These are phyloP conservation scores for Saccopteryx leptura DNA, from an alignment of 2,113 vertebrate species.

Conservation along the genomic window DNA sequence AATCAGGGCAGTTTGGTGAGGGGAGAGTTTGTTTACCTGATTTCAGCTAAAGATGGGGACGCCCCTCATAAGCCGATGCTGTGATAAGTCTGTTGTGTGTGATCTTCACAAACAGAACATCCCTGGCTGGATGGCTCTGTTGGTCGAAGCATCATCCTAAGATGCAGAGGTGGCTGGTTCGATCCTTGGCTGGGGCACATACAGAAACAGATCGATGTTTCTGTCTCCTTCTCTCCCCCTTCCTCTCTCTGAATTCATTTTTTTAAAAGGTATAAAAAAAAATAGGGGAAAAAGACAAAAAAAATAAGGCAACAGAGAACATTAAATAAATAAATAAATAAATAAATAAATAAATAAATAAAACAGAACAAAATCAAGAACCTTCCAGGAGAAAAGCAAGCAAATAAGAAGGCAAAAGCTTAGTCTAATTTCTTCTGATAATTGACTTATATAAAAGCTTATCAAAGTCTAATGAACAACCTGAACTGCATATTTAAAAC, in stretches of 20 bases:
- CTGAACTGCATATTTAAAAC: neutral
- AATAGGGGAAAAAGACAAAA: no score
- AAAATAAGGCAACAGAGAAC: no score
- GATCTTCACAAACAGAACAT: conserved; percentile 56
- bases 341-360: no score
- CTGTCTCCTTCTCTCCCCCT: no score
- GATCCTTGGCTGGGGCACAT: no score
- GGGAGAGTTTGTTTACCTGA: conserved; percentile 65
- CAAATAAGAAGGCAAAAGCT: neutral
- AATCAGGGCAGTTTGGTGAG: conserved; percentile 9
- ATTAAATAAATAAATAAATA: no score
- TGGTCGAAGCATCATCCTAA: no score
- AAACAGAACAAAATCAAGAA: conserved; percentile 42
- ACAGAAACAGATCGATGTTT: no score
- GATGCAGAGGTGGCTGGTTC: no score
- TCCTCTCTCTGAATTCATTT: no score
- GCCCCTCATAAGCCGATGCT: neutral
- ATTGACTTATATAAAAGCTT: neutral
- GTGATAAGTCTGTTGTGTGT: neutral
- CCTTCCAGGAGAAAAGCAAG: conserved; percentile 43
- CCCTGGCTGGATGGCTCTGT: no score
- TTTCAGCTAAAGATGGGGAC: conserved; percentile 35
- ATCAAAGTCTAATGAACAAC: neutral
- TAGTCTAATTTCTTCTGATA: neutral
- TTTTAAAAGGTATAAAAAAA: no score